Conservation (phyloP, 2,113 vertebrate genomes). For the Coreoperca whiteheadi region DNA sequence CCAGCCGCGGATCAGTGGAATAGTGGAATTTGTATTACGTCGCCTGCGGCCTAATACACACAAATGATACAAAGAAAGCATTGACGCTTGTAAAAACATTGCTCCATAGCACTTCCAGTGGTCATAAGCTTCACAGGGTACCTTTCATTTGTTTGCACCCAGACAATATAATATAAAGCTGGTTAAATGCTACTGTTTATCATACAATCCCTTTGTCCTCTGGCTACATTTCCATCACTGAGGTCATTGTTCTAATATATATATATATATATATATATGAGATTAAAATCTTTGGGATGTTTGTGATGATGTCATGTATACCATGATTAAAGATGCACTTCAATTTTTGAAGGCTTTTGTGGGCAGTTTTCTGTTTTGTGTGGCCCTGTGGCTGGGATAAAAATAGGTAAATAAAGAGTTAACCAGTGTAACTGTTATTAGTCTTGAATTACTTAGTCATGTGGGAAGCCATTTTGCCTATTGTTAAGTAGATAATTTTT, state of each 20-base stretch:
- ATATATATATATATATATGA: slow-evolving; percentile 62
- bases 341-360: slow-evolving; percentile 16
- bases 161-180: not conserved
- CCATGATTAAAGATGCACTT: slow-evolving; percentile 23
- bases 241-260: slow-evolving; percentile 26
- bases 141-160: slow-evolving; percentile 1
- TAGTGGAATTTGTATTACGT: not conserved
- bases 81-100: not conserved
- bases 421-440: slow-evolving; percentile 6
- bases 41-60: not conserved
- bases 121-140: not conserved
- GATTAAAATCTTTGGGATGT: slow-evolving; percentile 16
- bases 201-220: not conserved
- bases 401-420: slow-evolving; percentile 50
- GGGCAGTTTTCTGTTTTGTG: not conserved
- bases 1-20: too few species aligned
- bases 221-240: slow-evolving; percentile 7
- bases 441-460: slow-evolving; percentile 12
- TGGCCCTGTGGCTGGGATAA: not conserved
- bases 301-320: slow-evolving; percentile 7
- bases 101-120: not conserved
- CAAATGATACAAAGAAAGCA: slow-evolving; percentile 4
- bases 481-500: slow-evolving; percentile 37
- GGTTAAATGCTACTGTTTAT: slow-evolving; percentile 9
- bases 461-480: slow-evolving; percentile 10